Evolutionary conservation across 2,797 vertebrate species (phyloP), one percentile per base, ranked within the genome.

Genomic region (Anguilla marmorata): DNA sequence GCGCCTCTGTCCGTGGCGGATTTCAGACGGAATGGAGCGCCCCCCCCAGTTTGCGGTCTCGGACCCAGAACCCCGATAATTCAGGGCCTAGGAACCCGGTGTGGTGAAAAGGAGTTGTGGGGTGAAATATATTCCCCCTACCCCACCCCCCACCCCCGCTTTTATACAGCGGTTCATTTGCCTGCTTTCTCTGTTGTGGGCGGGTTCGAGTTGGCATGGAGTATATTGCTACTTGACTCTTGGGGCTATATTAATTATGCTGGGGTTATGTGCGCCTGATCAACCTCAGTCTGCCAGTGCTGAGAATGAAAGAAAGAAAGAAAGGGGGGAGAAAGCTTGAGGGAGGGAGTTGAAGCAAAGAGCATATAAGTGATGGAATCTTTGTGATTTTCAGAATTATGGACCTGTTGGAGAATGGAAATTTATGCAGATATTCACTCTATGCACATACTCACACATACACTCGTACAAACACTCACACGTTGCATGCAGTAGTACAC

Each of bases 301-400:
- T 12, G 9, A 8, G 24, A 41, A 90, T 0, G 37, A 12, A 9
- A 11, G 79, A 60, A 27, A 9, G 72, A 9, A 76, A 56, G 56
- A 91, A 89, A 30, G 88, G 90, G 90, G n/a, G n/a, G n/a, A 69
- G 76, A 69, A 27, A 88, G 50, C 11, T 5, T 86, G 90, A 93
- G 88, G 87, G 92, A 89, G 90, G 90, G 80, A 89, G 92, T 93
- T 93, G 93, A 66, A 87, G 86, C 87, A 87, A 86, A 88, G 87
- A 58, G 56, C 56, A 58, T 58, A 58, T 16, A 58, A 58, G 50
- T 52, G 11, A 52, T 52, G 50, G 50, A 52, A 52, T 52, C 50
- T 63, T 5, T 69, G 24, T 69, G n/a, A 63, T 63, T 69, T 69
- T 69, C 63, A 27, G 63, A n/a, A 69, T 27, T 24, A 7, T 66